phyloP scores from a whole-genome alignment of 2,888 invertebrate genomes.

The Lasioglossum morio region DNA sequence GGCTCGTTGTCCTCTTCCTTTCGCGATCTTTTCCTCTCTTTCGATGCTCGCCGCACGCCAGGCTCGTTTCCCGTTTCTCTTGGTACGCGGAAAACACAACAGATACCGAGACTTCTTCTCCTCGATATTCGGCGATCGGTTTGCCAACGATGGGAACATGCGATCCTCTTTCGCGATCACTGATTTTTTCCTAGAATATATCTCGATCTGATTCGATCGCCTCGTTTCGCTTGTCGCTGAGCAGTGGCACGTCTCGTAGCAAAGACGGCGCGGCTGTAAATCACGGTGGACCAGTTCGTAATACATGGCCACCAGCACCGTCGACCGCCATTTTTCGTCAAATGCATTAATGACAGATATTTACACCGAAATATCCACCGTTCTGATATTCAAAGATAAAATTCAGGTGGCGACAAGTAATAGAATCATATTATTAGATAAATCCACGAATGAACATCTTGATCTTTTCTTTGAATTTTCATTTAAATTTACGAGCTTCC shows the following conservation, averaged over 20 bases:
- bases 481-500: too few species aligned
- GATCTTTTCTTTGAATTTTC: too few species aligned
- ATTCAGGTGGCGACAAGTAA: too few species aligned
- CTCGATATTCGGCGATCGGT: slow-evolving; percentile 30
- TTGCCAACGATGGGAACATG: not conserved
- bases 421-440: too few species aligned
- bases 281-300: not conserved
- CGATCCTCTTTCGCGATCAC: not conserved
- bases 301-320: not conserved
- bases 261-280: not conserved
- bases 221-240: not conserved
- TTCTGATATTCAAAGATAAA: too few species aligned
- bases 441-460: too few species aligned
- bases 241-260: not conserved
- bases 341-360: too few species aligned
- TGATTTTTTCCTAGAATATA: not conserved
- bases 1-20: slow-evolving; percentile 67
- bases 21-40: slow-evolving; percentile 49
- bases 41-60: slow-evolving; percentile 22
- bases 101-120: slow-evolving; percentile 26
- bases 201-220: not conserved
- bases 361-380: not conserved
- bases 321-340: not conserved
- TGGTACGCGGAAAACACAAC: slow-evolving; percentile 36
- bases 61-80: slow-evolving; percentile 24